A percentile compares a stretch with the other conserved stretches of the same genome.
phyloP scores from a whole-genome alignment of 2,888 invertebrate species.

The Liopterus haemorrhoidalis region DNA sequence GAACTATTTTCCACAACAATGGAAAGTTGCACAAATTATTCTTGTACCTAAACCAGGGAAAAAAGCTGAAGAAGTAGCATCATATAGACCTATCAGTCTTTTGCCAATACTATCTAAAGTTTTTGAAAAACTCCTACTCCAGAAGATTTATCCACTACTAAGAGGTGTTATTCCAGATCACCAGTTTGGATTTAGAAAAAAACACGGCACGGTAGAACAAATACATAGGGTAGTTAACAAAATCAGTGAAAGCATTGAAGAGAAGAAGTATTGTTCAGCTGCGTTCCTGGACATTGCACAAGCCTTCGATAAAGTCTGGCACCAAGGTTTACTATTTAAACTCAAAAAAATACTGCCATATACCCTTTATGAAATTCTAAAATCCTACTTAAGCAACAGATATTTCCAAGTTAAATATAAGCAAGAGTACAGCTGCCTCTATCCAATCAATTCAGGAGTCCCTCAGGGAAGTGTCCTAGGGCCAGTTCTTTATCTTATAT shows the following conservation, averaged over 20 bases:
- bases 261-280: constrained; percentile 29
- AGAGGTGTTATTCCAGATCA: constrained; percentile 16
- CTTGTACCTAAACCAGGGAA: constrained; percentile 2
- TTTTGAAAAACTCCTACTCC: constrained; percentile 8
- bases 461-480: too few species aligned
- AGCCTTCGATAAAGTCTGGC: constrained; percentile 35
- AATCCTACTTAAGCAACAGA: too few species aligned
- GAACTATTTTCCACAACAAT: constrained; percentile 27
- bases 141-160: constrained; percentile 5
- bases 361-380: too few species aligned
- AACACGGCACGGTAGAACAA: constrained; percentile 27
- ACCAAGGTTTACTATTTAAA: constrained; percentile 27
- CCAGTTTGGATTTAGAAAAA: constrained; percentile 20
- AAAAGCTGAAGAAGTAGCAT: constrained; percentile 3
- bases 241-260: constrained; percentile 22
- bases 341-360: too few species aligned
- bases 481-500: too few species aligned
- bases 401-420: too few species aligned
- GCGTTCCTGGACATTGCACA: constrained; percentile 31
- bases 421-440: too few species aligned
- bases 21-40: constrained; percentile 22
- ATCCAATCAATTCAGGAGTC: too few species aligned
- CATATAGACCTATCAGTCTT: constrained; percentile 9
- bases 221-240: constrained; percentile 26
- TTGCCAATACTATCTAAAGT: constrained; percentile 15